Evolutionary conservation across 2,888 invertebrate genomes (phyloP).

Genomic region (Liposcelis brunnea): DNA sequence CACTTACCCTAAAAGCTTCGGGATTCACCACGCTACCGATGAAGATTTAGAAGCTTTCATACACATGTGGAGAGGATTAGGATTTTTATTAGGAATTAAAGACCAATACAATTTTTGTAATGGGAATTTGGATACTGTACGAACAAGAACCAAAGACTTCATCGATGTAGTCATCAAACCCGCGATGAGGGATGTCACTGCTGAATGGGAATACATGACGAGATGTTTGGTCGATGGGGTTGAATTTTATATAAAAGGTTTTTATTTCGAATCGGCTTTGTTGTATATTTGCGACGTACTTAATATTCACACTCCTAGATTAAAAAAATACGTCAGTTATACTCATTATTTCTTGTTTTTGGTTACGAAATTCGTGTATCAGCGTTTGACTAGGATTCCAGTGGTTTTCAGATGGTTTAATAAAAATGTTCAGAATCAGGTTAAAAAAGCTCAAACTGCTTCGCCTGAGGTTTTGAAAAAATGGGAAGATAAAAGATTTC

Average conservation of each 20-base stretch:
- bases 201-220: conserved; percentile 28
- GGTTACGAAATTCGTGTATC: conserved; percentile 17
- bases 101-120: conserved; percentile 38
- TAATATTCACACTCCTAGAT: conserved; percentile 19
- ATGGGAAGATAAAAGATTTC: not conserved
- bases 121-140: conserved; percentile 23
- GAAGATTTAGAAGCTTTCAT: conserved; percentile 57
- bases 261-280: conserved; percentile 20
- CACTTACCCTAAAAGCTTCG: conserved; percentile 43
- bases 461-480: not conserved
- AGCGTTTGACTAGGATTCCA: not conserved
- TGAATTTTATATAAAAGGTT: conserved; percentile 20
- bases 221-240: conserved; percentile 24
- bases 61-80: conserved; percentile 73
- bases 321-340: conserved; percentile 19
- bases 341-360: conserved; percentile 16
- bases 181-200: conserved; percentile 21
- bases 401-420: not conserved
- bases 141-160: conserved; percentile 20
- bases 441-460: not conserved
- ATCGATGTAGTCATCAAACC: conserved; percentile 23
- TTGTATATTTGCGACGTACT: conserved; percentile 22
- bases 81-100: conserved; percentile 63
- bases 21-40: conserved; percentile 37
- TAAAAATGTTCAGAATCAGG: not conserved